Evolutionary conservation across 1,140 invertebrate genomes (phyloP).

Genomic region (Drosophila punjabiensis): DNA sequence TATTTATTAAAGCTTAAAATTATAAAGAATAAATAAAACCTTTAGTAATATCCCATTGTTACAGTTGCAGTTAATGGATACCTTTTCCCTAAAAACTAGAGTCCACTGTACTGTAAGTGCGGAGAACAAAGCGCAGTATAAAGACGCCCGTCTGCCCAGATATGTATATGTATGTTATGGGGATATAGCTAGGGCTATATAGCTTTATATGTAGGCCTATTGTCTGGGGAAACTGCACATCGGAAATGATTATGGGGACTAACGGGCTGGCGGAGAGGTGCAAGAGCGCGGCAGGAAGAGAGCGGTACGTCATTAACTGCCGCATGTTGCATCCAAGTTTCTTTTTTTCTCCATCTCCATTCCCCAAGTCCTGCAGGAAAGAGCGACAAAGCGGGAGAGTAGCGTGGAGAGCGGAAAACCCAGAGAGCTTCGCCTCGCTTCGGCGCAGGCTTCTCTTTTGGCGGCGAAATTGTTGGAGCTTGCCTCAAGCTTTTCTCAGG

Average conservation of each 20-base stretch:
- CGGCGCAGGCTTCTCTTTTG: conserved; percentile 38
- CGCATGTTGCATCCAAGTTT: conserved; percentile 73
- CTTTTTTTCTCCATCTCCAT: conserved; percentile 10
- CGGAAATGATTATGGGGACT: conserved; percentile 69
- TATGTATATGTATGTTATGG: conserved; percentile 22
- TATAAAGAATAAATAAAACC: not conserved
- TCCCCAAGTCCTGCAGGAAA: conserved; percentile 47
- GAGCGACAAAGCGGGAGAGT: not conserved
- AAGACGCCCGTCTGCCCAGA: conserved; percentile 37
- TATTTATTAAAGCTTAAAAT: not conserved
- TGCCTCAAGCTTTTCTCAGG: conserved; percentile 33
- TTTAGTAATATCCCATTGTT: not conserved
- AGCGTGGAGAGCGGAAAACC: not conserved
- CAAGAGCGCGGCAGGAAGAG: conserved; percentile 1
- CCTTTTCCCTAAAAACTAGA: not conserved
- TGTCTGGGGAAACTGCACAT: conserved; percentile 71
- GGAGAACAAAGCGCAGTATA: conserved; percentile 50
- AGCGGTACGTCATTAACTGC: conserved; percentile 59
- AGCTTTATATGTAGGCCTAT: conserved; percentile 59
- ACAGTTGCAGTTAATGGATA: not conserved
- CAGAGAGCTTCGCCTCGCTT: conserved; percentile 5
- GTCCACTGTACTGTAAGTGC: conserved; percentile 19
- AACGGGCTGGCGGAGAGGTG: not conserved
- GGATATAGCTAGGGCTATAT: conserved; percentile 21
- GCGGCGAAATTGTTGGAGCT: conserved; percentile 33